Percentiles rank a stretch among this genome's conserved stretches.
Conservation (phyloP, 1,140 invertebrate genomes). For the Branchinecta lindahli region DNA sequence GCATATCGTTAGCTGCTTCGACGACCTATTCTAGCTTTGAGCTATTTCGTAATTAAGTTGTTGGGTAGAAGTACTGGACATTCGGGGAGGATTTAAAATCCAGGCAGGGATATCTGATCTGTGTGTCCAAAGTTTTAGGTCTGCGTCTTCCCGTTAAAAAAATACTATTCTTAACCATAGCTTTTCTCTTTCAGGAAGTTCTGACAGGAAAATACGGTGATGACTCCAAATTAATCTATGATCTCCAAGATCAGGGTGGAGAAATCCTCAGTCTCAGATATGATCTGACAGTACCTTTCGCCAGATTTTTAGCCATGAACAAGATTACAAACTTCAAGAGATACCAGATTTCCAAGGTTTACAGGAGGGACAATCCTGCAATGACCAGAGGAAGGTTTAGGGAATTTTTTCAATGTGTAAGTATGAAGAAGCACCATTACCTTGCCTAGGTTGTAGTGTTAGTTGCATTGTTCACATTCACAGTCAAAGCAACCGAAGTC, state of each 20-base stretch:
- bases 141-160: too few relatives aligned
- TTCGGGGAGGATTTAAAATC: too few relatives aligned
- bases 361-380: constrained; percentile 91
- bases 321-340: constrained; percentile 88
- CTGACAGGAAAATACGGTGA: constrained; percentile 98
- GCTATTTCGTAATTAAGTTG: too few relatives aligned
- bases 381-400: constrained; percentile 90
- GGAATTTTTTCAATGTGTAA: constrained; percentile 99
- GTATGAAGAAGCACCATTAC: constrained; percentile 30
- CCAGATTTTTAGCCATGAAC: constrained; percentile 92
- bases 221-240: constrained; percentile 97
- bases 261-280: constrained; percentile 82
- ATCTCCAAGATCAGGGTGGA: constrained; percentile 94
- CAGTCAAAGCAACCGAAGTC: too few relatives aligned
- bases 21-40: too few relatives aligned
- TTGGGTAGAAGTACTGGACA: too few relatives aligned
- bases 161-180: constrained; percentile 10
- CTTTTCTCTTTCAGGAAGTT: constrained; percentile 55
- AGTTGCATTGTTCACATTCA: too few relatives aligned
- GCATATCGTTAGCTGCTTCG: too few relatives aligned
- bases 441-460: not conserved
- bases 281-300: constrained; percentile 88
- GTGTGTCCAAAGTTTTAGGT: too few relatives aligned
- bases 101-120: too few relatives aligned
- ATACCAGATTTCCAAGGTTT: constrained; percentile 90